A percentile compares a stretch with the other conserved stretches of the same genome.
phyloP scores from a whole-genome alignment of 2,888 invertebrate genomes.

The Synergus itoensis region DNA sequence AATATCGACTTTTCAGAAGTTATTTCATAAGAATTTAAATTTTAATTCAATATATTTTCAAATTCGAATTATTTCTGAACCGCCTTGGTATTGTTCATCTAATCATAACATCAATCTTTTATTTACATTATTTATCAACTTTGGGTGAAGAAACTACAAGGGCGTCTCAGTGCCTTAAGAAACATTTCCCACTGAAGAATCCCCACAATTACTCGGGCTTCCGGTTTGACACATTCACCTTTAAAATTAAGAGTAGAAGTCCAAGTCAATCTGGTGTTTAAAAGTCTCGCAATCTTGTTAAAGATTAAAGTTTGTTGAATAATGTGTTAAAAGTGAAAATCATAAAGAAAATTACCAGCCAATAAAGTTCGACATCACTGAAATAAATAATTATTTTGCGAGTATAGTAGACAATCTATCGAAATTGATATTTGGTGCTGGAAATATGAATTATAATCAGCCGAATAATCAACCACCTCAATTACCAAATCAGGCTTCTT shows the following conservation, averaged over 20 bases:
- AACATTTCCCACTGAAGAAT: neutral
- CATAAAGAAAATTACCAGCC: too few relatives aligned
- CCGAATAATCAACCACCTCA: too few relatives aligned
- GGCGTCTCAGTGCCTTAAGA: neutral
- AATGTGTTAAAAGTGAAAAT: too few relatives aligned
- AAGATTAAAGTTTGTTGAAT: too few relatives aligned
- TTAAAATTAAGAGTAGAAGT: neutral
- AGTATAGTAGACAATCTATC: too few relatives aligned
- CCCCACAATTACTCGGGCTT: neutral
- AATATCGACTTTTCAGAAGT: neutral
- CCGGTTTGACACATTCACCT: neutral
- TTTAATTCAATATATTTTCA: neutral
- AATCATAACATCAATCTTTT: too few relatives aligned
- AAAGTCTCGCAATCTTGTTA: too few relatives aligned
- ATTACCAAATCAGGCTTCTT: too few relatives aligned
- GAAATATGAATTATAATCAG: too few relatives aligned
- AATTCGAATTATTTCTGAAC: neutral
- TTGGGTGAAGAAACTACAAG: neutral
- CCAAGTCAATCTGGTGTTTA: neutral
- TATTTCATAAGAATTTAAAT: neutral
- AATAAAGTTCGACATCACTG: too few relatives aligned
- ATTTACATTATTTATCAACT: neutral
- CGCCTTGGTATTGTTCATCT: neutral
- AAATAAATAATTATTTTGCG: too few relatives aligned
- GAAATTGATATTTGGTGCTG: too few relatives aligned